Evolutionary conservation across 2,113 vertebrate species (phyloP).

Genomic region (Numenius arquata): DNA sequence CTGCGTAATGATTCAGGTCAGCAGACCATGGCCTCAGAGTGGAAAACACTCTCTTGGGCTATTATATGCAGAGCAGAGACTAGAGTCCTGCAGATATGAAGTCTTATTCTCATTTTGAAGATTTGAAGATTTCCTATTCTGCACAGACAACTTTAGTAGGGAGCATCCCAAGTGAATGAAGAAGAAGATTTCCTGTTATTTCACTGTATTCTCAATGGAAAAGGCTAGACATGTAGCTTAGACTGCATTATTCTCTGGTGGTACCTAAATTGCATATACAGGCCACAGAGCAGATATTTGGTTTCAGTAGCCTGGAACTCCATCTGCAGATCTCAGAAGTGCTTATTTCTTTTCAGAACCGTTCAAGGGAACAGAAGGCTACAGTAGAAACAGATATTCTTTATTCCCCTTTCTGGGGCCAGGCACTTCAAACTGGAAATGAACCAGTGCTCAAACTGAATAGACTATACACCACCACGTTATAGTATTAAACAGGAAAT

Average conservation of each 20-base stretch:
- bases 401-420: background rate
- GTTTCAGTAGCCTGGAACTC: background rate
- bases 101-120: background rate
- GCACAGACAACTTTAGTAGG: background rate
- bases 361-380: background rate
- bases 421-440: background rate
- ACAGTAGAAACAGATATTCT: background rate
- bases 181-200: background rate
- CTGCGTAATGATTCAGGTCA: background rate
- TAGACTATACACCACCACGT: background rate
- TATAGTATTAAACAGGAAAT: background rate
- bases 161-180: background rate
- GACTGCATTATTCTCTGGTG: background rate
- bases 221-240: background rate
- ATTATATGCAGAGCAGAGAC: background rate
- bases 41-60: background rate
- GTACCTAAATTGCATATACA: background rate
- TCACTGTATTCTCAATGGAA: background rate
- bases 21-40: background rate
- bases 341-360: background rate
- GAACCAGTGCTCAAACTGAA: background rate
- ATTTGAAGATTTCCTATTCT: background rate
- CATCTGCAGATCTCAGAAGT: background rate
- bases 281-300: background rate
- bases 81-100: background rate